These are phyloP conservation scores for Ethmia dodecea DNA, from an alignment of 2,888 invertebrate species.

Conservation along the genomic window DNA sequence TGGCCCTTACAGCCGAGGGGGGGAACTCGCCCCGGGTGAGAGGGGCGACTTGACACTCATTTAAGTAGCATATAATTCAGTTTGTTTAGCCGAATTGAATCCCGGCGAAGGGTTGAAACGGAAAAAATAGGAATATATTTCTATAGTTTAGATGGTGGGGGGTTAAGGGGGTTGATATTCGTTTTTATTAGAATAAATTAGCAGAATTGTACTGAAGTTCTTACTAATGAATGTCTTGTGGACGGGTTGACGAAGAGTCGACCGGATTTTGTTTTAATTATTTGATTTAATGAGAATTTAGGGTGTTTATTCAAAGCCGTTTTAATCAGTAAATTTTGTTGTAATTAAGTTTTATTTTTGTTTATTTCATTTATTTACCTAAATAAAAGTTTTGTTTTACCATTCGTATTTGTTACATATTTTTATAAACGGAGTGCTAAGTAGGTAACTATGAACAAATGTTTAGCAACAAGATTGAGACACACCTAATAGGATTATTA, in stretches of 20 bases:
- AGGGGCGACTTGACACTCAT: constrained; percentile 76
- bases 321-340: constrained; percentile 28
- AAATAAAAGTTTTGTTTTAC: too few species aligned
- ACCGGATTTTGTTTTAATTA: constrained; percentile 17
- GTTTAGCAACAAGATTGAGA: too few species aligned
- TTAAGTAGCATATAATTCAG: constrained; percentile 85
- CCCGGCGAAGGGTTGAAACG: constrained; percentile 39
- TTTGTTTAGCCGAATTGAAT: constrained; percentile 77
- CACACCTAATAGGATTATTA: too few species aligned
- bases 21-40: constrained; percentile 19
- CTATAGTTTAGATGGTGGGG: constrained; percentile 1
- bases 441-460: too few species aligned
- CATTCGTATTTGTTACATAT: too few species aligned
- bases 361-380: too few species aligned
- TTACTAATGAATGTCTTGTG: constrained; percentile 63
- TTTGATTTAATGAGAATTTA: constrained; percentile 2
- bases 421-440: too few species aligned
- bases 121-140: constrained; percentile 29
- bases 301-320: neutral
- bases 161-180: constrained; percentile 32
- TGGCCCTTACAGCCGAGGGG: constrained; percentile 38
- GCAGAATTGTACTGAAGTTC: constrained; percentile 52
- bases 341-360: constrained; percentile 55
- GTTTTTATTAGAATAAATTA: constrained; percentile 71
- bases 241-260: constrained; percentile 36